Evolutionary conservation across 2,113 vertebrate species (phyloP).

Genomic region (Catharus fuscescens): DNA sequence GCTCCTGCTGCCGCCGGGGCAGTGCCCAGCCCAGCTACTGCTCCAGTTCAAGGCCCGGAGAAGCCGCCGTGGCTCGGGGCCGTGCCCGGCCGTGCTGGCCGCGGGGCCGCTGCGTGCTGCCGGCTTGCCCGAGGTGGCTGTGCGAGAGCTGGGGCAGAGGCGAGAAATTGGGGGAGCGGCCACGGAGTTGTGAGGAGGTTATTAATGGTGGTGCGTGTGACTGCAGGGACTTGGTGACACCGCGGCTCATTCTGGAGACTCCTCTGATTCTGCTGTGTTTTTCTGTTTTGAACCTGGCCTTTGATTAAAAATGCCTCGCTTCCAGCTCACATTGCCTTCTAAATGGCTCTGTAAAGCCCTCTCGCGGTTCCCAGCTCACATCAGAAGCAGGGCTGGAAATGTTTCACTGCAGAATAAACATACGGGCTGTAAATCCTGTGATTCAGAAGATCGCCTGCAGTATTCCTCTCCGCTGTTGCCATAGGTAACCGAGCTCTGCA

Average conservation of each 20-base stretch:
- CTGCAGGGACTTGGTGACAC: not conserved
- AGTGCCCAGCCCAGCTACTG: accelerated
- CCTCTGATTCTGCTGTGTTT: not conserved
- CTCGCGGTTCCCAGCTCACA: constrained; percentile 49
- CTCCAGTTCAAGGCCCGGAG: not conserved
- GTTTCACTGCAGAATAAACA: constrained; percentile 74
- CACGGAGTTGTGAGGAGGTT: not conserved
- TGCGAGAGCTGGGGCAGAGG: not conserved
- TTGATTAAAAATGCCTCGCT: constrained; percentile 61
- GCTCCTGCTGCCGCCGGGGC: not conserved
- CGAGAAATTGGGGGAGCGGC: not conserved
- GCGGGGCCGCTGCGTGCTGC: not conserved
- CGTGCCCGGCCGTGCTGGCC: accelerated
- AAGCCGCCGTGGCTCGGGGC: not conserved
- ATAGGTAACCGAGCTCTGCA: constrained; percentile 80
- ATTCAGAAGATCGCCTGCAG: constrained; percentile 76
- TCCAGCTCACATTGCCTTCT: constrained; percentile 49
- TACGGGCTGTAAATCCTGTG: constrained; percentile 73
- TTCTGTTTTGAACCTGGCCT: constrained; percentile 24
- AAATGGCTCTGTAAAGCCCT: constrained; percentile 57
- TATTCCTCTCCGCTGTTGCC: constrained; percentile 79
- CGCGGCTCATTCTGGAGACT: not conserved
- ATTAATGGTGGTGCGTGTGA: not conserved
- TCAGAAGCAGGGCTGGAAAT: constrained; percentile 54
- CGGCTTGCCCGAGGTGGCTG: not conserved